phyloP scores from a whole-genome alignment of 2,797 vertebrate genomes.

The Anolis apletophallus region DNA sequence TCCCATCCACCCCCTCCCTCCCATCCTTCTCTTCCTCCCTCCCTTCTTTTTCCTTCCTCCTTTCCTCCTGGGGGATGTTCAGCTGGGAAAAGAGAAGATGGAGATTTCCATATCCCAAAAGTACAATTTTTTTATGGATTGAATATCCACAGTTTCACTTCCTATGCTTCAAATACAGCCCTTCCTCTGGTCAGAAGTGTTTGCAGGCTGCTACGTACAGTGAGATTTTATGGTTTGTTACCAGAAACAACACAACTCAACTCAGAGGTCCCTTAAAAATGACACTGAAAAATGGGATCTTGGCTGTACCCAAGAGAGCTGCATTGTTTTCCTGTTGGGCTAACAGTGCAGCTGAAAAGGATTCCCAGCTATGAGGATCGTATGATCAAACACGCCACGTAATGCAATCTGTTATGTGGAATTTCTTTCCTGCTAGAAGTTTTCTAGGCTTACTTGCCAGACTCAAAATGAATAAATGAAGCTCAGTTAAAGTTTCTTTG shows the following conservation, averaged over 20 bases:
- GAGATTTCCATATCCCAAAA: too few species aligned
- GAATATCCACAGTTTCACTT: too few species aligned
- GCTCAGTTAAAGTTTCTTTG: slow-evolving; percentile 42
- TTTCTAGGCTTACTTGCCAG: slow-evolving; percentile 18
- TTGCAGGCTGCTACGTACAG: too few species aligned
- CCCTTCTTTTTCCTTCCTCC: too few species aligned
- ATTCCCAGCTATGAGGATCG: neutral
- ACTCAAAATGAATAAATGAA: slow-evolving; percentile 43
- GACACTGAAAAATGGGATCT: neutral
- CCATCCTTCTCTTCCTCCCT: too few species aligned
- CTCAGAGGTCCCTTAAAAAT: neutral
- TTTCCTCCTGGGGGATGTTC: too few species aligned
- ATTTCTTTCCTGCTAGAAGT: neutral
- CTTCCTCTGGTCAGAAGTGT: too few species aligned
- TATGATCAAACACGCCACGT: neutral
- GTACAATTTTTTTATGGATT: neutral
- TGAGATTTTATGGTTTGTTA: too few species aligned
- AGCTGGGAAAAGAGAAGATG: too few species aligned
- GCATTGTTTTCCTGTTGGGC: neutral
- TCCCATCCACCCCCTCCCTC: too few species aligned
- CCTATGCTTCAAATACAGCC: too few species aligned
- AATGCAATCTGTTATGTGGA: neutral
- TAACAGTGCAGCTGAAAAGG: neutral
- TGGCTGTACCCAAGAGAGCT: neutral
- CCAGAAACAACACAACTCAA: neutral